These are phyloP conservation scores for Porites rus DNA, from an alignment of 92 coral and sea anemone genomes.

Conservation along the genomic window DNA sequence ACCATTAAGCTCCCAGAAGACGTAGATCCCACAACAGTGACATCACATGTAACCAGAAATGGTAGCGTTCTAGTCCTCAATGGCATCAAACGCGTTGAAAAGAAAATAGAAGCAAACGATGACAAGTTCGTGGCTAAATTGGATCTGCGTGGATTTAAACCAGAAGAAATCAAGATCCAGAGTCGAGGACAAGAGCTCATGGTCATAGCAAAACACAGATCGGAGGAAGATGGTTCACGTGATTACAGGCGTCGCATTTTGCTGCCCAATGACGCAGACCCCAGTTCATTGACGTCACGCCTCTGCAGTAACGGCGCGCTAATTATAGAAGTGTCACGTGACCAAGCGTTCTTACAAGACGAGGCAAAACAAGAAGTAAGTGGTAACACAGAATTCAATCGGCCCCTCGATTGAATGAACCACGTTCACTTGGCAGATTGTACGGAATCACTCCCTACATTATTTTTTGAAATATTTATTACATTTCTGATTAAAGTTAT, in stretches of 20 bases:
- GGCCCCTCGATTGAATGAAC: background rate
- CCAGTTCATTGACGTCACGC: constrained; percentile 50
- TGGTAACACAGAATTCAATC: background rate
- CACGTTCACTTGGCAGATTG: background rate
- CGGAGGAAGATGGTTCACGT: constrained; percentile 57
- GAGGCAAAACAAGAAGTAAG: background rate
- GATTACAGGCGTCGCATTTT: constrained; percentile 43
- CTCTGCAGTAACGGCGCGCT: constrained; percentile 58
- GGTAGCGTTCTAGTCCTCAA: constrained; percentile 51
- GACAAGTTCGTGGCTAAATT: constrained; percentile 40
- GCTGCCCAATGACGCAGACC: constrained; percentile 61
- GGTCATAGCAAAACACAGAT: constrained; percentile 47
- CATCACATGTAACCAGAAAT: constrained; percentile 47
- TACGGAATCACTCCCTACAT: background rate
- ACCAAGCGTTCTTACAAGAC: constrained; percentile 10
- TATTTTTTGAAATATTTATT: too few species aligned
- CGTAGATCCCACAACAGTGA: constrained; percentile 58
- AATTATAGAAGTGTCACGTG: constrained; percentile 55
- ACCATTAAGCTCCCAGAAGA: constrained; percentile 54
- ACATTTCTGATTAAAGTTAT: background rate
- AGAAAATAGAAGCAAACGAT: constrained; percentile 36
- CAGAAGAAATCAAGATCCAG: constrained; percentile 58
- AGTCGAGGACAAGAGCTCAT: constrained; percentile 56
- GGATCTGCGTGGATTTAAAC: constrained; percentile 54
- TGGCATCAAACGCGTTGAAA: constrained; percentile 28